phyloP scores from a whole-genome alignment of 2,888 invertebrate species.

The Amphipyra berbera region DNA sequence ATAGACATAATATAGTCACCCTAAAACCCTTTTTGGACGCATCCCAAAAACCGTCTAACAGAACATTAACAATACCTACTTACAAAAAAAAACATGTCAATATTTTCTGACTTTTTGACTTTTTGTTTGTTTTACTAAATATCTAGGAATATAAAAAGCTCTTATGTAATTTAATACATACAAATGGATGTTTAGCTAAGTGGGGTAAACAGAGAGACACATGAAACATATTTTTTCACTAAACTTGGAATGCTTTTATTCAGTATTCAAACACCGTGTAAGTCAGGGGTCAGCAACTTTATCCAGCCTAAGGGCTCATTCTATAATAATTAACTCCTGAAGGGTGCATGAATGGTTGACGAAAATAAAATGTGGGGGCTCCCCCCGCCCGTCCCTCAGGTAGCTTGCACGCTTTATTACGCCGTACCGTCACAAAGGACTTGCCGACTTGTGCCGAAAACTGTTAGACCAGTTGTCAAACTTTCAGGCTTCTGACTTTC shows the following conservation, averaged over 20 bases:
- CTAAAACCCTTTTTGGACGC: conserved; percentile 6
- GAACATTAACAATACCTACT: not conserved
- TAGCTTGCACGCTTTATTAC: too few relatives aligned
- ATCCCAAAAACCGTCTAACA: not conserved
- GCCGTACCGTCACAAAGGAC: too few relatives aligned
- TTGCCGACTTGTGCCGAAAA: too few relatives aligned
- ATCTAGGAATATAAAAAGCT: not conserved
- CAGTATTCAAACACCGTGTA: not conserved
- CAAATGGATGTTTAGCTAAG: conserved; percentile 1
- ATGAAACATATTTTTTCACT: not conserved
- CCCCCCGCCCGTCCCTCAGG: too few relatives aligned
- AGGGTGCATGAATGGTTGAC: too few relatives aligned
- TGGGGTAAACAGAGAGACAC: not conserved
- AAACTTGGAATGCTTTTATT: not conserved
- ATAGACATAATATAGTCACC: conserved; percentile 1
- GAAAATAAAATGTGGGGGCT: too few relatives aligned
- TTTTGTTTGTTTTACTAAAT: not conserved
- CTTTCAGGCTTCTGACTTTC: too few relatives aligned
- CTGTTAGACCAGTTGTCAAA: too few relatives aligned
- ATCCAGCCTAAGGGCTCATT: too few relatives aligned
- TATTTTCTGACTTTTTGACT: not conserved
- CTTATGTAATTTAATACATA: not conserved
- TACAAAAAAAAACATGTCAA: not conserved
- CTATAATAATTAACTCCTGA: too few relatives aligned
- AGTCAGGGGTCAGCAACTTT: too few relatives aligned